phyloP scores from a whole-genome alignment of 2,113 vertebrate genomes.

The Scophthalmus maximus region DNA sequence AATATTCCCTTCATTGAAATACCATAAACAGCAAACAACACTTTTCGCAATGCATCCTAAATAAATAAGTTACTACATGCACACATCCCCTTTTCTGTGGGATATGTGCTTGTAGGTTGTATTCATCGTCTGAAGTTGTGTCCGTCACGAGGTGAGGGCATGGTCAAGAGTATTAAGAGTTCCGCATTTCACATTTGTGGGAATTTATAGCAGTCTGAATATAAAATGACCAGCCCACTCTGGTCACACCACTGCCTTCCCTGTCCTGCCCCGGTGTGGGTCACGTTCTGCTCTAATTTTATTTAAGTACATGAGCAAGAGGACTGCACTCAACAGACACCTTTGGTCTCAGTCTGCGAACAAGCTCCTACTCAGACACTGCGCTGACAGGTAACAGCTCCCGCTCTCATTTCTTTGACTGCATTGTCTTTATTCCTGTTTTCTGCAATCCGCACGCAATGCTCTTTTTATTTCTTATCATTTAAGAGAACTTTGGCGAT shows the following conservation, averaged over 20 bases:
- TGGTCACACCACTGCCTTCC: conserved; percentile 39
- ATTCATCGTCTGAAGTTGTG: too few relatives aligned
- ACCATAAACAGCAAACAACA: too few relatives aligned
- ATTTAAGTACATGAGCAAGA: conserved; percentile 55
- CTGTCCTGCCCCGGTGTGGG: conserved; percentile 8
- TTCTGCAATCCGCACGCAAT: background rate
- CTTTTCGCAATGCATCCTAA: too few relatives aligned
- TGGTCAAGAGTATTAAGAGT: background rate
- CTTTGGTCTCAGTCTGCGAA: conserved; percentile 6
- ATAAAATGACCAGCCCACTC: conserved; percentile 43
- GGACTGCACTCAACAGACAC: conserved; percentile 7
- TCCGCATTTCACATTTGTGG: background rate
- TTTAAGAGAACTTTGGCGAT: background rate
- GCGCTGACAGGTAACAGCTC: conserved; percentile 15
- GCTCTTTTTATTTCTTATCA: background rate
- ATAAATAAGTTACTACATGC: too few relatives aligned
- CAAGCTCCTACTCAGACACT: conserved; percentile 4
- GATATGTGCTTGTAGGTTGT: too few relatives aligned
- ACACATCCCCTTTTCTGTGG: too few relatives aligned
- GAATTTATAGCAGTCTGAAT: conserved; percentile 48
- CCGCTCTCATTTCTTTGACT: background rate
- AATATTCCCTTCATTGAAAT: too few relatives aligned
- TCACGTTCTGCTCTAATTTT: conserved; percentile 30
- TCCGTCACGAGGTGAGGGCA: too few relatives aligned
- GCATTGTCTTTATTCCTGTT: background rate